Evolutionary conservation across 2,797 vertebrate genomes (phyloP), one percentile per base, ranked within the genome.

Genomic region (Cheirogaleus major): DNA sequence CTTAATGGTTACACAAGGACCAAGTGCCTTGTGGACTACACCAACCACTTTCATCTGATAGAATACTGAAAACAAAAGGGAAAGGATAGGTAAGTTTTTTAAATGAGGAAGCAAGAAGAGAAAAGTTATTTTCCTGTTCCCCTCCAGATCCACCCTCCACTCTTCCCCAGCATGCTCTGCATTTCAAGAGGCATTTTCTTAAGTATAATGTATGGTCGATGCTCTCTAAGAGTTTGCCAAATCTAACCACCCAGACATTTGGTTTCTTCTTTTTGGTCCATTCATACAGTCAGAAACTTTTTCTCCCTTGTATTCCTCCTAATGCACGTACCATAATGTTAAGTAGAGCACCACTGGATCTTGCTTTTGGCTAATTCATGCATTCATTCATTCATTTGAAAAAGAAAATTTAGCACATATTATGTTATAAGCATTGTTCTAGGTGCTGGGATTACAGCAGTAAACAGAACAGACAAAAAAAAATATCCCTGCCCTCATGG

Each of bases 121-220:
- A 97, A 96, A 96, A 70, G 4, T 78, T 78, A 92, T 70, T 91
- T 22, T 96, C 13, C 89, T 88, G 67, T 78, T 73, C 55, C 32
- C 17, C 9, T 61, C 27, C 32, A 87, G 10, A 78, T 43, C 25
- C 32, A 83, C 8, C 67, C 41, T 83, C 38, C n/a, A 87, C 5
- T 80, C 30, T 80, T 83, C 41, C 32, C 73, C 27, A 15, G 12
- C 38, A 30, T 50, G 57, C 38, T 78, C 59, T 89, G 41, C 12
- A 86, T 23, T 38, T 95, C 45, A 80, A 50, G 45, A 86, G 52
- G 22, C 20, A 52, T n/a, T 90, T 15, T 18, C 52, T 50, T 81
- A 90, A 92, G 72, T 25, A 52, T n/a, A 92, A 90, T 22, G 11
- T 59, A 67, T 48, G 65, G 20, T 32, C 27, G n/a, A 15, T 63